Base-by-base conservation (phyloP, 1,140 invertebrate species). In the Tetramorium simillimum region DNA sequence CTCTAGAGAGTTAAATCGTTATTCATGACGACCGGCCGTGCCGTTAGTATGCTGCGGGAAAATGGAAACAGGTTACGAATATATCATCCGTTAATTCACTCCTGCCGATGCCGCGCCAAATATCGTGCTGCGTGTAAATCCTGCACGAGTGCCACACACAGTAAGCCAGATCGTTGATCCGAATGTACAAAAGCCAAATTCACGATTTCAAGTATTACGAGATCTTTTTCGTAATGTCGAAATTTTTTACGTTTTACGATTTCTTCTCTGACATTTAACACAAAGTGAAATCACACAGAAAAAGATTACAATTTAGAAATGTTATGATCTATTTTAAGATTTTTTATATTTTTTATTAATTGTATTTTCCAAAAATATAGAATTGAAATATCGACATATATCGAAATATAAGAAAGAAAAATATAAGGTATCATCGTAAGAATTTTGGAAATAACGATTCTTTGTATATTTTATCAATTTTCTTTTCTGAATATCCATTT, bases 11-110 rank as follows among this genome's bases (percentile, higher is more conserved):
- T 73, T 75, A 60, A 84, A 75, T 84, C 69, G 67, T 82, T 82
- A 82, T 73, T 82, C 67, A 82, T 12, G 67, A 62, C 69, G 69
- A 60, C 37, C 67, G n/a, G n/a, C 24, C 77, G 16, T 84, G 80
- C 80, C 80, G 80, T 84, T 75, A 84, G 69, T 56, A 14, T 70
- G 63, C 63, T 73, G 80, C 80, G 40, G 58, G 80, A 75, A 84
- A 84, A 84, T 84, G 69, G 69, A 75, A 75, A 84, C 69, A 62
- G 80, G 80, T 84, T 84, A 84, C 80, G 80, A 75, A 84, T 84
- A 75, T 84, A 84, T 84, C 80, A 84, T 84, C 43, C 80, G 80
- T 84, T 84, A 84, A 84, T 75, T 84, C 80, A 60, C 80, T 46
- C 40, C 67, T 82, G 53, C 21, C 78, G 65, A 49, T 58, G 67